Conservation (phyloP, 2,113 vertebrate species). For the Cricetomys ansorgei region DNA sequence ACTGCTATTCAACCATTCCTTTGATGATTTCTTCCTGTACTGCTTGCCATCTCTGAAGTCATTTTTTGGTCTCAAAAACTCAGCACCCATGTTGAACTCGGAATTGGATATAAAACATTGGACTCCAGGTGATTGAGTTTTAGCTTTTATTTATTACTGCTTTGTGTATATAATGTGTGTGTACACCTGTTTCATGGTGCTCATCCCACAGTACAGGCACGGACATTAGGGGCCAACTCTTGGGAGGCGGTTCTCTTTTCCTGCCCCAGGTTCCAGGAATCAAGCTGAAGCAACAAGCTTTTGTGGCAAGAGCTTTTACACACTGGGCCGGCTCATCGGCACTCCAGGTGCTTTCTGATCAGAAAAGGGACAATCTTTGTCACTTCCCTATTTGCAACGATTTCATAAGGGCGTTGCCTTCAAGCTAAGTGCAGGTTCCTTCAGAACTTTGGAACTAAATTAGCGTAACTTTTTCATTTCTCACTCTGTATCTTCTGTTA, state of each 20-base stretch:
- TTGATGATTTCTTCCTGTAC: not conserved
- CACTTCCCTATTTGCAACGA: not conserved
- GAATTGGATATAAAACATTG: not conserved
- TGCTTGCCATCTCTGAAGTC: slow-evolving; percentile 6
- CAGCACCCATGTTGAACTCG: not conserved
- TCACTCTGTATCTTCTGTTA: slow-evolving; percentile 40
- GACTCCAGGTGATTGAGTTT: not conserved
- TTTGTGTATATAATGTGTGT: not conserved
- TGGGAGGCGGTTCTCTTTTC: not conserved
- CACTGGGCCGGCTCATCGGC: not conserved
- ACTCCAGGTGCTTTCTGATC: not conserved
- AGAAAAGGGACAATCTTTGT: slow-evolving; percentile 11
- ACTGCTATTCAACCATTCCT: not conserved
- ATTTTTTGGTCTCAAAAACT: slow-evolving; percentile 30
- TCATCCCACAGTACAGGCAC: not conserved
- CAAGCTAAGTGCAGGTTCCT: slow-evolving; percentile 1
- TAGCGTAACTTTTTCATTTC: not conserved
- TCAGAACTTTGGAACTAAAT: slow-evolving; percentile 30
- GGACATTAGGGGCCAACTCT: not conserved
- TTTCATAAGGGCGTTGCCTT: slow-evolving; percentile 12
- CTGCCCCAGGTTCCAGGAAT: not conserved
- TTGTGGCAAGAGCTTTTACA: too few relatives aligned
- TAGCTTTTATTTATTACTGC: not conserved
- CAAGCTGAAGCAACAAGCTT: not conserved
- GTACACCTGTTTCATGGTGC: too few relatives aligned